Conservation (phyloP, 2,113 vertebrate genomes). For the Pelecanus crispus region DNA sequence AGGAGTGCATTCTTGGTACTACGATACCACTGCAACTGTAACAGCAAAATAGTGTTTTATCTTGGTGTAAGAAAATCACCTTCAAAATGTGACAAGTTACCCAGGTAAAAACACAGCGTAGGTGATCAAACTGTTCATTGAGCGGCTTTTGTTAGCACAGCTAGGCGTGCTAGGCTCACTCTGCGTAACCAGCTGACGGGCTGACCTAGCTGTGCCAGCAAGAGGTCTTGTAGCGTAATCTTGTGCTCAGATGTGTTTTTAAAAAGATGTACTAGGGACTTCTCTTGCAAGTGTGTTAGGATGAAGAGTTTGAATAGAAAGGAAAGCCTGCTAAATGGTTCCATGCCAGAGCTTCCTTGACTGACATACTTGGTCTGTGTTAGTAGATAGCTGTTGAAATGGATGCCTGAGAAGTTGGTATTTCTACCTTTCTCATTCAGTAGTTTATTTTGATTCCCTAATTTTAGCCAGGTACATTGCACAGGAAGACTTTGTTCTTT, state of each 20-base stretch:
- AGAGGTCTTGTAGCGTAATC: background rate
- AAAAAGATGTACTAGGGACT: background rate
- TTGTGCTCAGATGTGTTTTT: background rate
- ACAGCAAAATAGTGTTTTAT: background rate
- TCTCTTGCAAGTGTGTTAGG: background rate
- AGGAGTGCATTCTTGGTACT: background rate
- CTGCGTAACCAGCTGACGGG: background rate
- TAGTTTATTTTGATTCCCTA: slow-evolving; percentile 81
- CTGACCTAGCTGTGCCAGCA: background rate
- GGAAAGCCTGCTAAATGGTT: background rate
- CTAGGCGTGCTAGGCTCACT: background rate
- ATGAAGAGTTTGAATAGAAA: background rate
- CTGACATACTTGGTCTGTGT: background rate
- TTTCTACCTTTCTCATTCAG: slow-evolving; percentile 94
- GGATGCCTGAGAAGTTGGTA: slow-evolving; percentile 97
- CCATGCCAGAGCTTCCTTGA: background rate
- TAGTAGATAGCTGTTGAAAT: slow-evolving; percentile 72
- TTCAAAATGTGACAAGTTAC: rapidly evolving
- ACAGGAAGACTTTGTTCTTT: slow-evolving; percentile 88
- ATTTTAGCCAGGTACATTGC: slow-evolving; percentile 92
- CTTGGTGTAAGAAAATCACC: background rate
- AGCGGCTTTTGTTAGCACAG: background rate
- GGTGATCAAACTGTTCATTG: background rate
- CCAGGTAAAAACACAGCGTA: background rate
- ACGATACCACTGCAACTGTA: background rate